A percentile compares a stretch with the other conserved stretches of the same genome.
These are phyloP conservation scores for Tympanoctomys barrerae DNA, from an alignment of 2,797 vertebrate species.

Conservation along the genomic window DNA sequence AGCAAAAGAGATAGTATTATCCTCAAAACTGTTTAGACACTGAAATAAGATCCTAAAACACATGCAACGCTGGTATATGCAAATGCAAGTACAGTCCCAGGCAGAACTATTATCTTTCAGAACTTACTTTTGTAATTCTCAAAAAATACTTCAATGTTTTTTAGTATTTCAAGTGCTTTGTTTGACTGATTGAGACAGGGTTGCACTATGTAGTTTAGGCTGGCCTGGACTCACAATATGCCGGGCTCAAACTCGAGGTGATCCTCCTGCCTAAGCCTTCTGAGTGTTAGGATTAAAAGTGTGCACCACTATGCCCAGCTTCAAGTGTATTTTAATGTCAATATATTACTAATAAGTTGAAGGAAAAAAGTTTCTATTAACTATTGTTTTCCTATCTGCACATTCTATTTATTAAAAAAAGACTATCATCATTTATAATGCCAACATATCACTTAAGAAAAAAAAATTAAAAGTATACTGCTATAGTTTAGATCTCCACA, in stretches of 20 bases:
- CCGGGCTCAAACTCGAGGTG: neutral
- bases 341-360: neutral
- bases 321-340: neutral
- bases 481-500: neutral
- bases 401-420: neutral
- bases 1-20: neutral
- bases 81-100: slow-evolving; percentile 10
- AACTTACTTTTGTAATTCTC: slow-evolving; percentile 36
- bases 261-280: neutral
- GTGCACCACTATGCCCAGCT: neutral
- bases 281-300: neutral
- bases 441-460: slow-evolving; percentile 14
- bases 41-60: slow-evolving; percentile 52
- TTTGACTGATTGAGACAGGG: neutral
- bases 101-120: neutral
- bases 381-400: neutral
- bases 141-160: neutral
- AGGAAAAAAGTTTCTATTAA: slow-evolving; percentile 11
- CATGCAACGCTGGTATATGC: neutral
- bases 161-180: neutral
- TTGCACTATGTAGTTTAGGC: neutral
- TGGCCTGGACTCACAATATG: neutral
- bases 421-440: neutral
- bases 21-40: neutral
- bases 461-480: slow-evolving; percentile 6